These are phyloP conservation scores for Patella vulgata DNA, from an alignment of 1,140 invertebrate species.

Conservation along the genomic window DNA sequence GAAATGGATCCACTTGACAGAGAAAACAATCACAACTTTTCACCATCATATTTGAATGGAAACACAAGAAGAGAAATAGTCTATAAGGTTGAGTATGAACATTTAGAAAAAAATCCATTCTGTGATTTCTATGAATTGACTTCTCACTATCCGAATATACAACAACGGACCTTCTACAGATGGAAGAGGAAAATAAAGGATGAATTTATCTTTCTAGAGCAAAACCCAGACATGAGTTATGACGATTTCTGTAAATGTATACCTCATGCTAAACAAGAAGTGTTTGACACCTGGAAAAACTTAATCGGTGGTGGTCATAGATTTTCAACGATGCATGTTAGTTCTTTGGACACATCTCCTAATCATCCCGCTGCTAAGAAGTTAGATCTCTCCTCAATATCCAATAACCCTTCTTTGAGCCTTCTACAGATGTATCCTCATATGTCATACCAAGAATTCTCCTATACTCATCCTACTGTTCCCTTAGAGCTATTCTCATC, in stretches of 20 bases:
- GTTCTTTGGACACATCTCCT: too few species aligned
- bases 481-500: slow-evolving; percentile 2
- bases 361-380: too few species aligned
- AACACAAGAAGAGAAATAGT: slow-evolving; percentile 30
- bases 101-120: slow-evolving; percentile 33
- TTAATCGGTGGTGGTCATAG: slow-evolving; percentile 29
- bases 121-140: slow-evolving; percentile 34
- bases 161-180: slow-evolving; percentile 36
- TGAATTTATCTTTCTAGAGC: slow-evolving; percentile 36
- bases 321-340: slow-evolving; percentile 6
- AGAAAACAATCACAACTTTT: not conserved
- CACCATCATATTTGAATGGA: too few species aligned
- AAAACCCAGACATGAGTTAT: slow-evolving; percentile 32
- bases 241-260: slow-evolving; percentile 26
- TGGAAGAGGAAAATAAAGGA: slow-evolving; percentile 40
- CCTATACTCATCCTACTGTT: too few species aligned
- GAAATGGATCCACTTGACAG: slow-evolving; percentile 9
- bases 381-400: too few species aligned
- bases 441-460: too few species aligned
- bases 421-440: too few species aligned
- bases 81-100: slow-evolving; percentile 37
- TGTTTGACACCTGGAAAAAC: slow-evolving; percentile 29
- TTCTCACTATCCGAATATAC: slow-evolving; percentile 27
- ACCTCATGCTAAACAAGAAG: slow-evolving; percentile 29
- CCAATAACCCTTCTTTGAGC: too few species aligned